Evolutionary conservation across 2,113 vertebrate species (phyloP).

Genomic region (Taurulus bubalis): DNA sequence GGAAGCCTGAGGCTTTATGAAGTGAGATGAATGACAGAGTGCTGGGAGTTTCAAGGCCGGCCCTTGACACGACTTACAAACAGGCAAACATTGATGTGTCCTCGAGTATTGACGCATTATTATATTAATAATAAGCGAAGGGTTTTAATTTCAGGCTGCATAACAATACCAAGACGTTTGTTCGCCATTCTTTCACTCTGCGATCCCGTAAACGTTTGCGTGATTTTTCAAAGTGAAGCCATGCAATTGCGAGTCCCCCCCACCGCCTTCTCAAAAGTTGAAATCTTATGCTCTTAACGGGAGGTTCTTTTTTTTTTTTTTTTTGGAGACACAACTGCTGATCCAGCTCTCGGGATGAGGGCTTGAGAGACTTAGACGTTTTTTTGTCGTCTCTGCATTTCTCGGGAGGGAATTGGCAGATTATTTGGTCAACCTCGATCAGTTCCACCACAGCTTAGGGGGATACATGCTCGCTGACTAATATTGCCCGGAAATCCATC

Average conservation of each 20-base stretch:
- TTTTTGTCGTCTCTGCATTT: slow-evolving; percentile 82
- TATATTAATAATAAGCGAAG: slow-evolving; percentile 42
- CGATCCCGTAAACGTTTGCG: slow-evolving; percentile 61
- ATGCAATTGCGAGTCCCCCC: slow-evolving; percentile 66
- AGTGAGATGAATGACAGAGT: slow-evolving; percentile 66
- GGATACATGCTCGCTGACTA: slow-evolving; percentile 78
- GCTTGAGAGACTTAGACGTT: slow-evolving; percentile 78
- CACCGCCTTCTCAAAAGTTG: slow-evolving; percentile 72
- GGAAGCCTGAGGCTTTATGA: slow-evolving; percentile 67
- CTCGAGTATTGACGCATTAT: slow-evolving; percentile 50
- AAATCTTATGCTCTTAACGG: slow-evolving; percentile 73
- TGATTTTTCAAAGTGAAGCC: slow-evolving; percentile 76
- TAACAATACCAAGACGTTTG: slow-evolving; percentile 59
- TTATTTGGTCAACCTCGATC: slow-evolving; percentile 86
- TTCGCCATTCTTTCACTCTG: slow-evolving; percentile 43
- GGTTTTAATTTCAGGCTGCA: slow-evolving; percentile 57
- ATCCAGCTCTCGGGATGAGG: slow-evolving; percentile 81
- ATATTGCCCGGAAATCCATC: slow-evolving; percentile 81
- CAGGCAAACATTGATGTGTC: slow-evolving; percentile 29
- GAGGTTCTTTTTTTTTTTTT: slow-evolving; percentile 47
- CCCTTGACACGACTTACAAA: slow-evolving; percentile 42
- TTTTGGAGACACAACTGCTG: slow-evolving; percentile 81
- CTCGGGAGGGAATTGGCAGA: slow-evolving; percentile 83
- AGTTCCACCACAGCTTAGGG: slow-evolving; percentile 83
- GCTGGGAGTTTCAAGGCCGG: slow-evolving; percentile 61